Percentiles rank a stretch among this genome's conserved stretches.
These are phyloP conservation scores for Sebastolobus altivelis DNA, from an alignment of 2,797 vertebrate species.

Conservation along the genomic window DNA sequence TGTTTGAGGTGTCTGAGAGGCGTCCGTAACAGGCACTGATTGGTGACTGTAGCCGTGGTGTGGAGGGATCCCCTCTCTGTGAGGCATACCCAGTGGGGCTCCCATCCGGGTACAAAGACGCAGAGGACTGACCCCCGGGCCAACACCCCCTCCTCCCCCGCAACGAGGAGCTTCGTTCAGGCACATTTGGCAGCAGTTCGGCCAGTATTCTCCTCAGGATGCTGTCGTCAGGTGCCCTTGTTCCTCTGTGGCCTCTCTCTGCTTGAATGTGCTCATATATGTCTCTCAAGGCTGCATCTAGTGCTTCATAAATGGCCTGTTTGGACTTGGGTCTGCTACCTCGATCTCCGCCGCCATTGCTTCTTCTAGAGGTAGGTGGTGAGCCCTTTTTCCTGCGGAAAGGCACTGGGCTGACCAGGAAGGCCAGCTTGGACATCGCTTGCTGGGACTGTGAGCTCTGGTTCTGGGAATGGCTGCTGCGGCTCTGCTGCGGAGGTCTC, in stretches of 20 bases:
- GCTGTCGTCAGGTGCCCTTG: conserved; percentile 91
- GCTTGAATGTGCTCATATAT: conserved; percentile 97
- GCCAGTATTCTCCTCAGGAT: conserved; percentile 95
- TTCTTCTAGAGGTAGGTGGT: conserved; percentile 85
- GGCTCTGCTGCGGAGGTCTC: conserved; percentile 76
- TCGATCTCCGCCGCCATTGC: conserved; percentile 64
- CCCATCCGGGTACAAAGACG: conserved; percentile 73
- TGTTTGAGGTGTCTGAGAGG: conserved; percentile 87
- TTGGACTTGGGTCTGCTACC: conserved; percentile 91
- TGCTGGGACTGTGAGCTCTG: conserved; percentile 85
- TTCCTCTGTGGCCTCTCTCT: conserved; percentile 90
- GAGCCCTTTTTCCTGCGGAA: conserved; percentile 96
- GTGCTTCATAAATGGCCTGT: conserved; percentile 93
- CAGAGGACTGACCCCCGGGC: conserved; percentile 64
- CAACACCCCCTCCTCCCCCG: conserved; percentile 82
- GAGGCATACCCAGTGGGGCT: conserved; percentile 86
- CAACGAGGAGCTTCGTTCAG: conserved; percentile 95
- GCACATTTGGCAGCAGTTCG: conserved; percentile 95
- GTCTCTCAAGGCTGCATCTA: conserved; percentile 95
- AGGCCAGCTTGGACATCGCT: conserved; percentile 96
- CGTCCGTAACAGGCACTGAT: conserved; percentile 92
- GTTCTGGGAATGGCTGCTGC: conserved; percentile 73
- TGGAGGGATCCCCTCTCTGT: conserved; percentile 76
- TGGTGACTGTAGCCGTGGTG: conserved; percentile 88
- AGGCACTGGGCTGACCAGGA: conserved; percentile 98